Evolutionary conservation across 2,888 invertebrate species (phyloP), one percentile per base, ranked within the genome.

Genomic region (Tuta absoluta): DNA sequence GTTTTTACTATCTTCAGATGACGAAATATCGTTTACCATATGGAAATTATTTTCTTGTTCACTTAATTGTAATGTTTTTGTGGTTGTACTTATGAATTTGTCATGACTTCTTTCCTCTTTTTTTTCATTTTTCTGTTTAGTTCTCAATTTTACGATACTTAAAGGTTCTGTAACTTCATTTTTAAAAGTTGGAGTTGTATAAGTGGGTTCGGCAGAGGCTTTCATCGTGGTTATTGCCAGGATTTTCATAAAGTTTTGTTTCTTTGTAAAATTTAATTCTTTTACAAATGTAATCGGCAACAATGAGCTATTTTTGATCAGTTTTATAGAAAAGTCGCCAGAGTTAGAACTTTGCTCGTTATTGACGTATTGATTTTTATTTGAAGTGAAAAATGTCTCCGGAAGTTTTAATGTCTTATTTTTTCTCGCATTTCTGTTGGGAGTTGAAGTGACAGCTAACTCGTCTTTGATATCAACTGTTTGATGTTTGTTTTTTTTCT

Each of bases 211-310:
- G 21, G 33, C 21, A 11, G 8, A 10, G 17, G 58, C 4, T 38
- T 21, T 58, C 12, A 58, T 58, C 12, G 58, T 38, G 14, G 37
- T 58, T 58, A 33, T 57, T 56, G 2, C 10, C 1, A 49, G 19
- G 5, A 23, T 53, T 24, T 53, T 28, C n/a, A n/a, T 23, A 3
- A 14, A 12, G 28, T 56, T 56, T n/a, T 56, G 23, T 24, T n/a
- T 0, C 24, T 24, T 24, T 56, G 14, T n/a, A 12, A 56, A 1
- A 2, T 33, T 23, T 28, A 33, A 14, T n/a, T 24, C n/a, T 17
- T 24, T 24, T 33, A 3, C 14, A 28, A 56, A 23, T 5, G 8
- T n/a, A 56, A n/a, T 28, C 33, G 51, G 23, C 12, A 51, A 23
- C 23, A 8, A 21, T 21, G 3, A 2, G 10, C 1, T 21, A 23